Evolutionary conservation across 2,888 invertebrate genomes (phyloP).

Genomic region (Drosophila neonasuta): DNA sequence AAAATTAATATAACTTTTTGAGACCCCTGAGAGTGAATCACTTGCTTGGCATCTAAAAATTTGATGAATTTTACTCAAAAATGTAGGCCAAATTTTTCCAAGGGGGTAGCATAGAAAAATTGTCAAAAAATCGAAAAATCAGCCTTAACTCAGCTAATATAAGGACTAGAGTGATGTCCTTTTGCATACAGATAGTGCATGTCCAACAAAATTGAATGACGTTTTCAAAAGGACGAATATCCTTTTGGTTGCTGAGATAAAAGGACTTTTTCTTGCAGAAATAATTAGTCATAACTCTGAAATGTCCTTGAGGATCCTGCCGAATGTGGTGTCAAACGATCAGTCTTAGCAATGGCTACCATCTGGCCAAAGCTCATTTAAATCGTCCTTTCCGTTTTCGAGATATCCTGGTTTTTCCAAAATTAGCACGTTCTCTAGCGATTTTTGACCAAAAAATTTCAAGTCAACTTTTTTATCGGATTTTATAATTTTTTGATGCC

Average conservation of each 20-base stretch:
- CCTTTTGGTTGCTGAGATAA: background rate
- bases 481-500: background rate
- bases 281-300: background rate
- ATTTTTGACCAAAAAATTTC: background rate
- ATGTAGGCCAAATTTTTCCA: background rate
- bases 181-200: background rate
- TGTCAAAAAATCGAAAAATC: background rate
- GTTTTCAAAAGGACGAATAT: background rate
- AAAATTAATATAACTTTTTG: background rate
- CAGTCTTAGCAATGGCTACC: background rate
- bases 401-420: background rate
- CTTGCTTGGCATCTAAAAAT: background rate
- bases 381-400: background rate
- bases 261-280: background rate
- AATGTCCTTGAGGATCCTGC: background rate
- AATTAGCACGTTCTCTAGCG: background rate
- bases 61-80: background rate
- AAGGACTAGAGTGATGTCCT: background rate
- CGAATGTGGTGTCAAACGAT: background rate
- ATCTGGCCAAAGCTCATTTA: background rate
- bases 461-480: background rate
- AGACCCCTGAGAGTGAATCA: background rate
- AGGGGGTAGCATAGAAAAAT: constrained; percentile 1
- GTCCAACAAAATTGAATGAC: background rate
- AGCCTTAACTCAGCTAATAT: background rate